Percentiles rank a stretch among this genome's conserved stretches.
These are phyloP conservation scores for Recurvirostra avosetta DNA, from an alignment of 2,113 vertebrate species.

Conservation along the genomic window DNA sequence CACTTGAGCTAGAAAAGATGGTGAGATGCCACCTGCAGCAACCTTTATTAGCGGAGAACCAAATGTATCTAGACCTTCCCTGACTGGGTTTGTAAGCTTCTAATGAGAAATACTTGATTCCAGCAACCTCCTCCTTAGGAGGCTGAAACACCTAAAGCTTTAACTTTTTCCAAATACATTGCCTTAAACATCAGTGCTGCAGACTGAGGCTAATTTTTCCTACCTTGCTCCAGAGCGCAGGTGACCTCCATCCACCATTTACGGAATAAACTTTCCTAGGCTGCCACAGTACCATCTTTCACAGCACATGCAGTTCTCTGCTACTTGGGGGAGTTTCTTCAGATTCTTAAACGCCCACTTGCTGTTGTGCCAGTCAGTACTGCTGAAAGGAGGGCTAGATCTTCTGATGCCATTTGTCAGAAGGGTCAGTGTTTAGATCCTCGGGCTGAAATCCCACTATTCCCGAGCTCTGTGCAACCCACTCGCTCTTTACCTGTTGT, in stretches of 20 bases:
- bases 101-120: neutral
- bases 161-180: neutral
- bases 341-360: no score
- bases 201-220: neutral
- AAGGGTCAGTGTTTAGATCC: neutral
- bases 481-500: neutral
- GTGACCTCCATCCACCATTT: no score
- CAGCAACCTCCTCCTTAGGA: neutral
- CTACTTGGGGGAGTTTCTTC: neutral
- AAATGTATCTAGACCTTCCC: neutral
- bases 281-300: neutral
- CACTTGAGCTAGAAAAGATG: neutral
- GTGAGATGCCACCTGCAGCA: neutral
- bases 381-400: neutral
- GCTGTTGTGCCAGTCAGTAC: neutral
- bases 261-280: neutral
- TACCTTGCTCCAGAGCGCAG: neutral
- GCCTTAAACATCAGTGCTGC: neutral
- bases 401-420: neutral
- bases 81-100: neutral
- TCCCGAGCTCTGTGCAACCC: neutral
- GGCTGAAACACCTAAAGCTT: neutral
- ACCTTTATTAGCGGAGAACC: neutral
- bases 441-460: neutral
- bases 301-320: neutral